Base-by-base conservation (phyloP, 2,888 invertebrate species). In the Sinotaia quadrata region DNA sequence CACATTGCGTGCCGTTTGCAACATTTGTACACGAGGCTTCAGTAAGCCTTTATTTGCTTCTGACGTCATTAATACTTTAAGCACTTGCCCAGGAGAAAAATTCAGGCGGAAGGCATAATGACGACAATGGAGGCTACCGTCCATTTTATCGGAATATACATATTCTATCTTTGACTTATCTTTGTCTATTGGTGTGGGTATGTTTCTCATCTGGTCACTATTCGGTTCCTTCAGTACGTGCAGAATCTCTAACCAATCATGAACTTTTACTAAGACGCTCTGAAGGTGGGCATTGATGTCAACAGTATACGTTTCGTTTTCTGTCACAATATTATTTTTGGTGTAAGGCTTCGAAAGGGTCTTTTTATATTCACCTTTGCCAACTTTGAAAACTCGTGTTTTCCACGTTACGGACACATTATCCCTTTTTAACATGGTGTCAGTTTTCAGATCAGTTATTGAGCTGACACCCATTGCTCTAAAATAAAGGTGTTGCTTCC, bases 371-470 rank as follows among this genome's bases (percentile, higher is more conserved):
- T 36, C 77, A 62, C 56, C 72, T n/a, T n/a, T n/a, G n/a, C n/a
- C n/a, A n/a, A n/a, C n/a, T n/a, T n/a, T n/a, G n/a, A n/a, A n/a
- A n/a, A n/a, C n/a, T n/a, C n/a, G n/a, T n/a, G n/a, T 75, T 44
- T 71, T 75, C 79, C 79, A 79, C 15, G 41, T 49, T 15, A 69
- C 67, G 27, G 36, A 67, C 5, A 75, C 66, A 18, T 60, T 71
- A 18, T 73, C 58, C 24, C 54, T 62, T n/a, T 65, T 36, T 15
- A 67, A 66, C 18, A 57, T 56, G 7, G 59, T 33, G 33, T 74
- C 75, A 31, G 58, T 58, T 18, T 49, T 37, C 2, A 75, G 60
- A 21, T 63, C 51, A 24, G 79, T 77, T 66, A 72, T 78, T 29
- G 34, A 56, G 33, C 66, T 51, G 31, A 78, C 68, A 37, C 74